Conservation (phyloP, 2,113 vertebrate species). For the Phylloscopus whistleri region DNA sequence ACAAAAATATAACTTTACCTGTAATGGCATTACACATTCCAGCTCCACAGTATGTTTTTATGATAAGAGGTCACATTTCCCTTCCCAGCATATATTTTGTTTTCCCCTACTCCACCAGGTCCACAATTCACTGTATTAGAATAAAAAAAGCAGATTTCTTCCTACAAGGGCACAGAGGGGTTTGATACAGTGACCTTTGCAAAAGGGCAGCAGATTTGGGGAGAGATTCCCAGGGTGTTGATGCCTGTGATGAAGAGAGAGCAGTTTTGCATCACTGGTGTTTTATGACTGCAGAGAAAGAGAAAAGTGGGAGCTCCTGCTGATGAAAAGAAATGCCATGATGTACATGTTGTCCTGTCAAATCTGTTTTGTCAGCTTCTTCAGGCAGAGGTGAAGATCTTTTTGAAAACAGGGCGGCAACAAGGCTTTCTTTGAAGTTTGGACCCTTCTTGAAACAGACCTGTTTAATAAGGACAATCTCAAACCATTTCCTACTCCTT, state of each 20-base stretch:
- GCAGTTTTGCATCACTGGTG: neutral
- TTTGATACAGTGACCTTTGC: neutral
- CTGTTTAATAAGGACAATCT: neutral
- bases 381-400: neutral
- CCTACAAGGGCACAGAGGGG: rapidly evolving
- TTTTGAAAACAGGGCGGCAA: neutral
- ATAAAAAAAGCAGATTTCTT: neutral
- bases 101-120: neutral
- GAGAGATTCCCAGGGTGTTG: neutral
- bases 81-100: neutral
- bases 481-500: neutral
- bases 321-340: neutral
- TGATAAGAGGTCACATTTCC: rapidly evolving
- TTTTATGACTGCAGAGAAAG: neutral
- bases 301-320: neutral
- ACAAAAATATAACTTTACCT: neutral
- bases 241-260: rapidly evolving
- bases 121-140: neutral
- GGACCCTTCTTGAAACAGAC: neutral
- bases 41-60: neutral
- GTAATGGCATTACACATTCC: neutral
- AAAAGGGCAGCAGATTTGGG: neutral
- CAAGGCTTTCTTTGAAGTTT: neutral
- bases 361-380: neutral
- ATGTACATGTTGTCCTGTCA: neutral